Base-by-base conservation (phyloP, 2,888 invertebrate genomes). In the Calliopum simillimum region DNA sequence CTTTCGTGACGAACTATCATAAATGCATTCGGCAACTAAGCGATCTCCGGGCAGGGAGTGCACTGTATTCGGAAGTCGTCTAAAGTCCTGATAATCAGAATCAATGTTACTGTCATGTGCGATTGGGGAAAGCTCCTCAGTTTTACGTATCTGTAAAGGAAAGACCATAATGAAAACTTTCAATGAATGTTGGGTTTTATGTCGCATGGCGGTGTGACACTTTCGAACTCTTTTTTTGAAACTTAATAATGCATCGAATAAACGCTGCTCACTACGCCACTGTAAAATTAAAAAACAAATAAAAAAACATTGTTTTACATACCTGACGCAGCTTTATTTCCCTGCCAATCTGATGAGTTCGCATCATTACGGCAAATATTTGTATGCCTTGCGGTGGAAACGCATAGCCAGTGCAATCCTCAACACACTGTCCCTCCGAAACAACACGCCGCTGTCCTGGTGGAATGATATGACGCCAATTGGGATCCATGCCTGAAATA, bases 381-480 rank as follows among this genome's bases (percentile, higher is more conserved):
- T 89, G 89, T 77, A 91, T 88, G 44, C 90, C 90, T 70, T 82
- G 83, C 66, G 87, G 85, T n/a, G 90, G 89, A 72, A 91, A 88
- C 43, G 89, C 90, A 78, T 89, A 88, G 33, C 86, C 85, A 8
- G 91, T 89, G 80, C 76, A 79, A 23, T 75, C 75, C 58, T 75
- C 76, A 68, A 75, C 70, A 82, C 91, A 92, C 79, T 91, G 91
- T 14, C 91, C 91, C 74, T 90, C 89, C 33, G 91, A 90, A n/a
- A 90, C 84, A 56, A 91, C 91, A 75, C 87, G 87, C 61, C 88
- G 86, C 78, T 90, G 90, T 44, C 90, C 89, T 2, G 91, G 91
- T 14, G 92, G 92, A 74, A 92, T 90, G 71, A 91, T 89, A 80
- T 91, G 90, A 74, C 90, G 86, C 90, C 90, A 90, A 82, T 89